Evolutionary conservation across 2,888 invertebrate genomes (phyloP).

Genomic region (Diarsia dahlii): DNA sequence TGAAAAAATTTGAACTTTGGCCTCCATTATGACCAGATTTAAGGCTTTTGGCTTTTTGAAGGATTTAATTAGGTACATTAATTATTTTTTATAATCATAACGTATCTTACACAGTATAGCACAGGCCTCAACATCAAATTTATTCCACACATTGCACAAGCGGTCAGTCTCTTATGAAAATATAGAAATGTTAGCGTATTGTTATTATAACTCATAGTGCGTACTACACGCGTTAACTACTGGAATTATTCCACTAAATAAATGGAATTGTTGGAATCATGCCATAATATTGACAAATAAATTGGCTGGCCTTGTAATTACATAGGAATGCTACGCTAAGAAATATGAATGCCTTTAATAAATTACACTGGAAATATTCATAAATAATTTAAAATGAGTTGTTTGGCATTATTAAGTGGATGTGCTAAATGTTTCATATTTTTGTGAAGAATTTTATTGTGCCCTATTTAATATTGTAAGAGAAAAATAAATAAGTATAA

Average conservation of each 20-base stretch:
- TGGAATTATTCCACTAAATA: constrained; percentile 64
- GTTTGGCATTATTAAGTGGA: constrained; percentile 42
- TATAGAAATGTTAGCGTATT: constrained; percentile 34
- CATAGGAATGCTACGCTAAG: constrained; percentile 60
- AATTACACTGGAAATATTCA: constrained; percentile 52
- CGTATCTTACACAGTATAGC: background rate
- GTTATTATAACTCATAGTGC: constrained; percentile 46
- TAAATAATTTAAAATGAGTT: constrained; percentile 57
- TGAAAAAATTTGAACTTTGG: too few relatives aligned
- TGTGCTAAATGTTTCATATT: constrained; percentile 41
- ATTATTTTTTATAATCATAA: background rate
- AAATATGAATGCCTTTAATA: constrained; percentile 63
- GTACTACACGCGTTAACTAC: constrained; percentile 49
- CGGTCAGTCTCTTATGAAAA: constrained; percentile 48
- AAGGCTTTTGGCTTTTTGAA: too few relatives aligned
- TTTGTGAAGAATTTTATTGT: constrained; percentile 8
- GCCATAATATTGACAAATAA: constrained; percentile 77
- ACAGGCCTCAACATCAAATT: constrained; percentile 25
- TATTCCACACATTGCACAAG: constrained; percentile 21
- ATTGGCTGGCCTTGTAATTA: constrained; percentile 65
- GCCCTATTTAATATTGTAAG: constrained; percentile 9
- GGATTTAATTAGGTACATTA: too few relatives aligned
- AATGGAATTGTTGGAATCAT: constrained; percentile 76
- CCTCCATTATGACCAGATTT: too few relatives aligned
- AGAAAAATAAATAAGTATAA: constrained; percentile 14